Base-by-base conservation (phyloP, 2,797 vertebrate genomes). In the Furcifer pardalis region DNA sequence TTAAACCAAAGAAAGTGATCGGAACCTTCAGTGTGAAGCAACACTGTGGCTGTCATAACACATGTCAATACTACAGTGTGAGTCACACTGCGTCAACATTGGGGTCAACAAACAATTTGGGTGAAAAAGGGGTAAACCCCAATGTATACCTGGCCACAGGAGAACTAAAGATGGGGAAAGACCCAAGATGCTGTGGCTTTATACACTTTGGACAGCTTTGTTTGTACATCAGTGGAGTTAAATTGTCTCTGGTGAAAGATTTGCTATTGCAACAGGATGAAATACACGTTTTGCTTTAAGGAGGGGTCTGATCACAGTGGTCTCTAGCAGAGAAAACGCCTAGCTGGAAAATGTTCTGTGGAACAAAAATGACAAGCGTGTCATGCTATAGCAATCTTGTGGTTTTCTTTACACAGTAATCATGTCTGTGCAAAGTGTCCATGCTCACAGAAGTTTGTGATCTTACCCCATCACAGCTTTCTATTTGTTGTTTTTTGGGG, bases 381-480 rank as follows among this genome's bases (percentile, higher is more conserved):
- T 7, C 52, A 44, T 35, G 59, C 19, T 27, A 25, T 42, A 46
- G 27, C 12, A 32, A 19, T 17, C 56, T 74, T 82, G 30, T 63
- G 44, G 42, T 35, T 82, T 77, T 62, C 56, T 60, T 77, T 63
- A 63, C 32, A 73, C n/a, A 73, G 69, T 59, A 37, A 71, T 44
- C 42, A 82, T 59, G 10, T 59, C 81, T 42, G 32, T 35, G 19
- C 3, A 63, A 35, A 46, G 21, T 35, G 4, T 63, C 27, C 32
- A 40, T 63, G 25, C 56, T 49, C n/a, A 49, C 69, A 40, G 6
- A 74, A 42, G 62, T 63, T 23, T 82, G 62, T 32, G 81, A 63
- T 74, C 59, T 69, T 63, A 56, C 60, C 63, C 63, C 72, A 82
- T 82, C n/a, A 7, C 27, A n/a, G 46, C 32, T 82, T 59, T 82